phyloP scores from a whole-genome alignment of 2,113 vertebrate genomes.

The Ailurus styani region DNA sequence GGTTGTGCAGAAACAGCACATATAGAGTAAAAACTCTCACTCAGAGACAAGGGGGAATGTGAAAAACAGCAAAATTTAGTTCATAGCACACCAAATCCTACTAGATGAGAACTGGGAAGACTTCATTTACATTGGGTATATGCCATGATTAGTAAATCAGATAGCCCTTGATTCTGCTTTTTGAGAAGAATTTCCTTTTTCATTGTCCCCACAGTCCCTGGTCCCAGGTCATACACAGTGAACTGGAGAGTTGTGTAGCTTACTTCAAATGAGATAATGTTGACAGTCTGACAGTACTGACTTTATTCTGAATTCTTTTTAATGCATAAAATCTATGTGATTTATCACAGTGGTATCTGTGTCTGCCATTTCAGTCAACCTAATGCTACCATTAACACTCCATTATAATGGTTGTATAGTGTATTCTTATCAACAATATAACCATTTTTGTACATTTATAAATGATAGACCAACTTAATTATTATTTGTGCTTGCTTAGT shows the following conservation, averaged over 20 bases:
- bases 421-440: neutral
- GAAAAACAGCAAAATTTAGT: neutral
- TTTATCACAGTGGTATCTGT: neutral
- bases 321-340: neutral
- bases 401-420: neutral
- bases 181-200: neutral
- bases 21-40: neutral
- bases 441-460: neutral
- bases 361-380: neutral
- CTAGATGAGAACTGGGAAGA: neutral
- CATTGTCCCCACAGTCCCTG: neutral
- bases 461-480: neutral
- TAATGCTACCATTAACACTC: neutral
- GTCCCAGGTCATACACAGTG: neutral
- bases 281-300: neutral
- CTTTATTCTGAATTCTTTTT: neutral
- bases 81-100: neutral
- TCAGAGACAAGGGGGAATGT: neutral
- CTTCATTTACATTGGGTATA: neutral
- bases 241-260: neutral
- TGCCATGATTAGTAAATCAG: neutral
- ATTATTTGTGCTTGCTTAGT: neutral
- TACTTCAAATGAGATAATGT: neutral
- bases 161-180: neutral
- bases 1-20: neutral